phyloP scores from a whole-genome alignment of 2,888 invertebrate species.

The Epicampocera succincta region DNA sequence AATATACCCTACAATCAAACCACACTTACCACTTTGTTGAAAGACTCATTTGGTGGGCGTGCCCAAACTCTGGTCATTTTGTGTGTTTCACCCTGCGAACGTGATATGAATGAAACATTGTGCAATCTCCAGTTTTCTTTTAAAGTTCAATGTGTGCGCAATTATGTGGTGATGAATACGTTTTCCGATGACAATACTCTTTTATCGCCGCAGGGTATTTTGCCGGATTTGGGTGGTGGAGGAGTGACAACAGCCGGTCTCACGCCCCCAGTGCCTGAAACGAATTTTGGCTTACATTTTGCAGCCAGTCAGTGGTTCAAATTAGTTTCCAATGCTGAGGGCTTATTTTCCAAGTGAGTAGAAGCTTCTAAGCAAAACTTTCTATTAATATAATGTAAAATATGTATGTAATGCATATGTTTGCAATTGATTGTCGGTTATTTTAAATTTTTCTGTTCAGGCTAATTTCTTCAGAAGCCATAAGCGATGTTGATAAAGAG shows the following conservation, averaged over 20 bases:
- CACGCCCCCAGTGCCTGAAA: constrained; percentile 65
- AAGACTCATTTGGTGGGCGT: constrained; percentile 89
- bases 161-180: constrained; percentile 87
- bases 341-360: constrained; percentile 86
- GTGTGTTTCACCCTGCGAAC: constrained; percentile 87
- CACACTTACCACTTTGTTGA: constrained; percentile 86
- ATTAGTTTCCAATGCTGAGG: constrained; percentile 91
- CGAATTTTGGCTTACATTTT: constrained; percentile 88
- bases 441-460: constrained; percentile 71
- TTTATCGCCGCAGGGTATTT: constrained; percentile 78
- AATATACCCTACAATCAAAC: constrained; percentile 84
- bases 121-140: constrained; percentile 87
- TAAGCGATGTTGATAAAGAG: constrained; percentile 88
- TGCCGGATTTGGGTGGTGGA: constrained; percentile 65
- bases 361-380: background rate
- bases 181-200: constrained; percentile 86
- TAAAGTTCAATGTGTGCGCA: constrained; percentile 86
- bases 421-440: no score
- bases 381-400: no score
- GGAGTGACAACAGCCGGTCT: constrained; percentile 64
- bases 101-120: constrained; percentile 86
- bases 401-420: no score
- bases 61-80: constrained; percentile 88
- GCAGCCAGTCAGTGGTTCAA: constrained; percentile 92
- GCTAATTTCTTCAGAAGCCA: constrained; percentile 86